A percentile compares a stretch with the other conserved stretches of the same genome.
These are phyloP conservation scores for Silurus lanzhouensis DNA, from an alignment of 2,797 vertebrate species.

Conservation along the genomic window DNA sequence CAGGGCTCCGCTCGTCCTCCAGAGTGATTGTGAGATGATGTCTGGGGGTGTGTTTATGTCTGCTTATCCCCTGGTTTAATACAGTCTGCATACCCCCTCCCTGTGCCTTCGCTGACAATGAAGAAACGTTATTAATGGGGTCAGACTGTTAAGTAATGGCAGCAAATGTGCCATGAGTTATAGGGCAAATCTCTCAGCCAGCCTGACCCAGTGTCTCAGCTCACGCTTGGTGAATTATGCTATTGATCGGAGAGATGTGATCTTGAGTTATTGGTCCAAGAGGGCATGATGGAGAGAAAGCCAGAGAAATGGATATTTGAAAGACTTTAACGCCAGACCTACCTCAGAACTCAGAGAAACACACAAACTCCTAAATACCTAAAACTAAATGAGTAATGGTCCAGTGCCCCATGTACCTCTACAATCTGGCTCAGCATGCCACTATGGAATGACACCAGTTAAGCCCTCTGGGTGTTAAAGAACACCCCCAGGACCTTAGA, in stretches of 20 bases:
- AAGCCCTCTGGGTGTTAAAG: not conserved
- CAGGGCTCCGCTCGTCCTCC: not conserved
- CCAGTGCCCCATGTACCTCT: not conserved
- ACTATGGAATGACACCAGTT: not conserved
- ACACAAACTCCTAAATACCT: no score
- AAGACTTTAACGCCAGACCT: slow-evolving; percentile 12
- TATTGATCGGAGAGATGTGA: slow-evolving; percentile 53
- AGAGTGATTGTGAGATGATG: not conserved
- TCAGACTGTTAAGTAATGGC: slow-evolving; percentile 58
- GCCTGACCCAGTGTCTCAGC: slow-evolving; percentile 46
- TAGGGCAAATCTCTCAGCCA: slow-evolving; percentile 51
- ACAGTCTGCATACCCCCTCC: slow-evolving; percentile 32
- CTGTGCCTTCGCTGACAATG: slow-evolving; percentile 44
- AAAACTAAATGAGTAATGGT: not conserved
- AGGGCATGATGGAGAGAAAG: slow-evolving; percentile 38
- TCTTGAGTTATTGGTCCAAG: slow-evolving; percentile 51
- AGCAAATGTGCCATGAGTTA: slow-evolving; percentile 60
- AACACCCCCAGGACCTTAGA: not conserved
- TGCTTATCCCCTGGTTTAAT: slow-evolving; percentile 24
- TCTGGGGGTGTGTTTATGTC: not conserved
- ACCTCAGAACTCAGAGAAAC: not conserved
- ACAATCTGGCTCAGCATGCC: no score
- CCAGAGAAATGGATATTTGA: slow-evolving; percentile 25
- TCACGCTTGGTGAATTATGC: slow-evolving; percentile 51
- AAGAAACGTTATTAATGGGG: slow-evolving; percentile 60